A percentile compares a stretch with the other conserved stretches of the same genome.
These are phyloP conservation scores for Gasterosteus aculeatus DNA, from an alignment of 2,113 vertebrate species.

Conservation along the genomic window DNA sequence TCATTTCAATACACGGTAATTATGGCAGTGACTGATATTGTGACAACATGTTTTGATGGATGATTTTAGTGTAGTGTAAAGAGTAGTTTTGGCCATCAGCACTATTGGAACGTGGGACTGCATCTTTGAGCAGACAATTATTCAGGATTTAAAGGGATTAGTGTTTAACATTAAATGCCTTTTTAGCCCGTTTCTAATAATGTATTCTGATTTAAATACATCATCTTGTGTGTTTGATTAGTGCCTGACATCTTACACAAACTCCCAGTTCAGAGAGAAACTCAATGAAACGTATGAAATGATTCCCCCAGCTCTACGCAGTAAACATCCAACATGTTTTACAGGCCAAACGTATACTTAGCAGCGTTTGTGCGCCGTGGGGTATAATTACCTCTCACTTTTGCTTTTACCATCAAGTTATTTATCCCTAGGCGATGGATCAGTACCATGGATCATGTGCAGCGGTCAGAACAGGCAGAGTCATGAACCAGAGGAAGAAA, in stretches of 20 bases:
- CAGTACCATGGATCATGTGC: neutral
- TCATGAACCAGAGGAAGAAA: too few relatives aligned
- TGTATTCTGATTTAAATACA: neutral
- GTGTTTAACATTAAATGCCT: neutral
- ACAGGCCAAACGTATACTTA: neutral
- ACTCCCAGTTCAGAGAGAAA: neutral
- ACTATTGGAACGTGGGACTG: neutral
- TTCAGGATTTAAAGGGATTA: too few relatives aligned
- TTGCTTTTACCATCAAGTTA: conserved; percentile 6
- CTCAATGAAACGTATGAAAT: neutral
- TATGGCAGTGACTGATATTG: conserved; percentile 10
- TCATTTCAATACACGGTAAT: conserved; percentile 18
- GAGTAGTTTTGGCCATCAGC: neutral
- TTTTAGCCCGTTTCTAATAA: neutral
- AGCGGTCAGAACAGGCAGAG: too few relatives aligned
- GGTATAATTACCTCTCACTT: neutral
- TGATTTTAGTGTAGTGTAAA: conserved; percentile 12
- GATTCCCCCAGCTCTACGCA: neutral
- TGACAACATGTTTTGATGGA: conserved; percentile 14
- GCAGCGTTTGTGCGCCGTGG: neutral
- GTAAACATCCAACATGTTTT: conserved; percentile 2
- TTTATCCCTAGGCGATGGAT: neutral
- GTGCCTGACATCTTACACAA: neutral
- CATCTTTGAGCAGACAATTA: neutral
- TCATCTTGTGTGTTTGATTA: neutral